Evolutionary conservation across 2,797 vertebrate species (phyloP).

Genomic region (Selene dorsalis): DNA sequence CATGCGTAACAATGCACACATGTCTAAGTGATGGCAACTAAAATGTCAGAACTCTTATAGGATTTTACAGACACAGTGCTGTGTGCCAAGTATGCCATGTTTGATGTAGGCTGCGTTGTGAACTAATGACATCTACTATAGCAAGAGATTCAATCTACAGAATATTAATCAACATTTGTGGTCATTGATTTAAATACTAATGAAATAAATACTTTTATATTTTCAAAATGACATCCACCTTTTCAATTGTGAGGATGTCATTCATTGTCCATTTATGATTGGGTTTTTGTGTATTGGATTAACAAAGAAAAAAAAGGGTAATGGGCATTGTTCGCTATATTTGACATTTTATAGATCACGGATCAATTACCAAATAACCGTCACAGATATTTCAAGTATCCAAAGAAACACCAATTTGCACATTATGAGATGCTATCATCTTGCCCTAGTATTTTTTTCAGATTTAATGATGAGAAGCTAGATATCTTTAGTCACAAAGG

Average conservation of each 20-base stretch:
- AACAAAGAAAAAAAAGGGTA: neutral
- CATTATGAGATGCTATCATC: neutral
- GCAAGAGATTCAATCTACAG: neutral
- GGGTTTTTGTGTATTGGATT: no score
- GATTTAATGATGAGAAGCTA: neutral
- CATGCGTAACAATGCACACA: neutral
- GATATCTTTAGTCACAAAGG: conserved; percentile 39
- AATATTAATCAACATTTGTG: neutral
- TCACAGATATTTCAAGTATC: neutral
- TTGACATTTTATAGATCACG: neutral
- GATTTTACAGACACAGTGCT: no score
- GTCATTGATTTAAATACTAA: neutral
- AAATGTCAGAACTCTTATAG: neutral
- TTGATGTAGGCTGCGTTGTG: conserved; percentile 8
- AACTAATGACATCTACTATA: neutral
- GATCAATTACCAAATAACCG: neutral
- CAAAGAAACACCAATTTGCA: conserved; percentile 1
- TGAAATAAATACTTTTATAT: neutral
- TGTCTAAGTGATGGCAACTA: neutral
- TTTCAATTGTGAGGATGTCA: neutral
- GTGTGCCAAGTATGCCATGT: neutral
- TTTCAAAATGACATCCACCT: no score
- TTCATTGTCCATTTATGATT: neutral
- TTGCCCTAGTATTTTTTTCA: neutral
- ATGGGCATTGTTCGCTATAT: neutral